Base-by-base conservation (phyloP, 2,113 vertebrate species). In the Lepus americanus region DNA sequence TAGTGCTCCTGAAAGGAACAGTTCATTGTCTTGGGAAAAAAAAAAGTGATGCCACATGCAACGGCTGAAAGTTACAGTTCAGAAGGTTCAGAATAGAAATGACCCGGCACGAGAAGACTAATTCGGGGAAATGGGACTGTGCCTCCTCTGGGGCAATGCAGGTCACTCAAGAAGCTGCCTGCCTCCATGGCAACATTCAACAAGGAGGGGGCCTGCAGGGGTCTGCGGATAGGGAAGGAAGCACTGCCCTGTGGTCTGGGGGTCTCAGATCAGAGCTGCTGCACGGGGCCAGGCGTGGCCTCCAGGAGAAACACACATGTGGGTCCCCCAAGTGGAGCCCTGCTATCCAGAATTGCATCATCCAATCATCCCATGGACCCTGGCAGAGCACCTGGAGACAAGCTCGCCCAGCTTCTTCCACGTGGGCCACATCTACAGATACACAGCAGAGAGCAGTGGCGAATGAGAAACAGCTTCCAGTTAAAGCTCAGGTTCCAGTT, bases 21-120 rank as follows among this genome's bases (percentile, higher is more conserved):
- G 6, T 44, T 44, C 44, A 44, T 44, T 44, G 44, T 7, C 44
- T 44, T 44, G 44, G 44, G 8, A 44, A 44, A 44, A 44, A 44
- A 96, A 70, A 85, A 81, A 17, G 53, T 91, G 93, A 83, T 31
- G 39, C 25, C 27, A 92, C 77, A 36, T 36, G 1, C n/a, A 73
- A 66, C 94, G 69, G 90, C 51, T 36, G 78, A 69, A 81, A 94
- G 86, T 74, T 89, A 92, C 78, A 85, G 79, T 33, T 73, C 61
- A 44, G 16, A 79, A 27, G 5, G 11, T 59, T 33, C 78, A 85
- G 53, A 96, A 63, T 85, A 78, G 90, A 94, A 95, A 81, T 95
- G 73, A 94, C 84, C 89, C 67, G 72, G 63, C 72, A 25, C 29
- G 59, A 73, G 63, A 81, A 93, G 51, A 72, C 74, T 95, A 85